Evolutionary conservation across 1,140 invertebrate genomes (phyloP), one percentile per base, ranked within the genome.

Genomic region (Dreissena polymorpha): DNA sequence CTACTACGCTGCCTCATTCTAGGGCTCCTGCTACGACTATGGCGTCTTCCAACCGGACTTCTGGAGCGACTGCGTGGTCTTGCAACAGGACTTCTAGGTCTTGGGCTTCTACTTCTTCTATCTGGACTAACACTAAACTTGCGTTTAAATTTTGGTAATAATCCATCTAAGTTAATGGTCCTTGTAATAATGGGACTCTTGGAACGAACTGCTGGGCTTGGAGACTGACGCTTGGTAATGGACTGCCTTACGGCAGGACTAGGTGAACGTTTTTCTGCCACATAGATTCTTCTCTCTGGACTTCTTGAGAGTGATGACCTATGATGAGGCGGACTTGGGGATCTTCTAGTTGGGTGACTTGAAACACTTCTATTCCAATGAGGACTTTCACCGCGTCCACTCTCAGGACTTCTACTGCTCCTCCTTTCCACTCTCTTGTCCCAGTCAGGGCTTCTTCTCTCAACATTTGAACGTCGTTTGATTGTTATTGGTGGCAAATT

Each of bases 401-500:
- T 78, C 29, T 49, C 25, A 27, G 71, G 71, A 50, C 70, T 82
- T 27, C 71, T 39, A 55, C 71, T 67, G 12, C 78, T 81, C n/a
- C 69, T 68, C 25, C 70, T 72, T 68, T 25, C 25, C 16, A 18
- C n/a, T 29, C n/a, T 72, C 50, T 65, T 82, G 23, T 82, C 71
- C 79, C 79, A 82, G 5, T n/a, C 70, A 14, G 79, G 71, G 55
- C 71, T 82, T 65, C 63, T 55, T 60, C 60, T 55, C 23, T 74
- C 79, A 23, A 82, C 3, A 57, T 67, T 72, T 10, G 14, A 13
- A 29, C 71, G 73, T 55, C 71, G 73, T 68, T 82, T 82, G n/a
- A 82, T 82, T 25, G 79, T 74, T 53, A 82, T 82, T 0, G 79
- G 79, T 51, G 79, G 79, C 13, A 82, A 25, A 57, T 82, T 74